Evolutionary conservation across 1,140 invertebrate genomes (phyloP).

Genomic region (Bombus affinis): DNA sequence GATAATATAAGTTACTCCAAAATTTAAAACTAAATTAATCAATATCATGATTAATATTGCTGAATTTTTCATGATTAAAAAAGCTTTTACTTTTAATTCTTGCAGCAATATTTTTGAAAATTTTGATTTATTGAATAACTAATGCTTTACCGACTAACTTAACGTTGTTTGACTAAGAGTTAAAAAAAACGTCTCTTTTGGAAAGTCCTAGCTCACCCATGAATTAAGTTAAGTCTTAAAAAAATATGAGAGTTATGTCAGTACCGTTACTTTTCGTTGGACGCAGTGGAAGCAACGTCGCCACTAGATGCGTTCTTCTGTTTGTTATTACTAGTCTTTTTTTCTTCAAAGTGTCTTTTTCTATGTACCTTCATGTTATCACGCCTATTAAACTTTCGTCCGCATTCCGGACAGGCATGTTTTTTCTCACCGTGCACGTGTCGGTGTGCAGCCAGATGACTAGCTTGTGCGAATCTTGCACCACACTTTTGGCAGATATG

Average conservation of each 20-base stretch:
- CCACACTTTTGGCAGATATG: slow-evolving; percentile 80
- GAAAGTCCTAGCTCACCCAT: background rate
- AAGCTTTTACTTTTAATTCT: slow-evolving; percentile 1
- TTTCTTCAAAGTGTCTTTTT: slow-evolving; percentile 77
- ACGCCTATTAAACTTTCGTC: slow-evolving; percentile 79
- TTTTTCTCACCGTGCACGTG: slow-evolving; percentile 81
- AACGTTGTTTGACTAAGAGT: background rate
- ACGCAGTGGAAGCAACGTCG: slow-evolving; percentile 18
- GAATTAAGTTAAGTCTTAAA: slow-evolving; percentile 27
- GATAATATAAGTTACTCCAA: background rate
- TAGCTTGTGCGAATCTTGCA: slow-evolving; percentile 80
- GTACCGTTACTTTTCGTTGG: slow-evolving; percentile 62
- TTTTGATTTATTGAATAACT: background rate
- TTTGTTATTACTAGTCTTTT: slow-evolving; percentile 64
- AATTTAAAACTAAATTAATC: slow-evolving; percentile 7
- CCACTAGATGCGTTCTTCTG: slow-evolving; percentile 57
- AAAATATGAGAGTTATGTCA: slow-evolving; percentile 32
- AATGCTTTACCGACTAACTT: no score
- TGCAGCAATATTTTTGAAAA: background rate
- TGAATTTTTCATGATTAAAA: background rate
- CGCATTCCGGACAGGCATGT: slow-evolving; percentile 80
- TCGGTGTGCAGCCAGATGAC: slow-evolving; percentile 80
- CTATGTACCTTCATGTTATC: slow-evolving; percentile 82
- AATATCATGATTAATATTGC: background rate
- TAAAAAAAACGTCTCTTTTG: slow-evolving; percentile 17